Evolutionary conservation across 2,113 vertebrate species (phyloP), one percentile per base, ranked within the genome.

Genomic region (Oreochromis spilurus): DNA sequence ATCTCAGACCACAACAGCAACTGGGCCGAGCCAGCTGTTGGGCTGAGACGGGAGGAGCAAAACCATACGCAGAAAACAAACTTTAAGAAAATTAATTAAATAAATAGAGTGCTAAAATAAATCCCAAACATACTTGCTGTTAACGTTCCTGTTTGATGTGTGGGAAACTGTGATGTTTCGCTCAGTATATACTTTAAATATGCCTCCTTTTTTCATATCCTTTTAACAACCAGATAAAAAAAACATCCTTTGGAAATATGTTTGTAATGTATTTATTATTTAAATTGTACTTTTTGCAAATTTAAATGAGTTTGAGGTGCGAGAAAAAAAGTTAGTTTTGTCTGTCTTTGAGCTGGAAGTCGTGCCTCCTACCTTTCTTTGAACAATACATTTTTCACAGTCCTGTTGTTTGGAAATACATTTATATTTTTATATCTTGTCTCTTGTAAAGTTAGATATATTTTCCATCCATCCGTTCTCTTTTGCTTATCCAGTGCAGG

Each of bases 121-220:
- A 45, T 26, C 8, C 14, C 13, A 2, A 43, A 70, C n/a, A 17
- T 43, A 10, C 13, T 70, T 21, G 36, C n/a, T 67, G 60, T 21
- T 1, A 67, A 65, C 5, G 1, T 36, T 12, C 0, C 6, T 21
- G 36, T 0, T 40, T 21, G 11, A 67, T 67, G 62, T 13, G 62
- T 67, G 58, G 58, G 58, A 36, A 36, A n/a, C 62, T 19, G 16
- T 4, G 19, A 65, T 38, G 4, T 65, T 38, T n/a, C 10, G 1
- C 31, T 12, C 60, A 65, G 17, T n/a, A 12, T 40, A 40, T 65
- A 0, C 31, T 38, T 65, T 36, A 65, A 34, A 65, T 1, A 38
- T 65, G 31, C 19, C 6, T 21, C 2, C 0, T 21, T 65, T 38
- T n/a, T 65, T 62, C 31, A 65, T n/a, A 0, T 38, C 6, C 0